These are phyloP conservation scores for Chydorus sphaericus DNA, from an alignment of 2,888 invertebrate species.

Conservation along the genomic window DNA sequence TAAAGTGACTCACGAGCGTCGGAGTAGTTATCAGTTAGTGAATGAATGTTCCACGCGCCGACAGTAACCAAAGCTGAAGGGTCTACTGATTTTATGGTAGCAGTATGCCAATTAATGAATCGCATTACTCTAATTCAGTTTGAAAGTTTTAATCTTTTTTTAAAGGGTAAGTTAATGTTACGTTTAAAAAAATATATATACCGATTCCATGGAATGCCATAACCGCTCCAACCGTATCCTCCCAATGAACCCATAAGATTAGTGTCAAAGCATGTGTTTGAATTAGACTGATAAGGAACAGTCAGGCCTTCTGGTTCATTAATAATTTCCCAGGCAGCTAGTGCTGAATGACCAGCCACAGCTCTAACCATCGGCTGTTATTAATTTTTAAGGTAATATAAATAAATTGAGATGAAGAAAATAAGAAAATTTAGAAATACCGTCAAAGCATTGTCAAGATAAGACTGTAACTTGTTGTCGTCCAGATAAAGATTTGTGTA, in stretches of 20 bases:
- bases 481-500: slow-evolving; percentile 21
- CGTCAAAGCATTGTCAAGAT: slow-evolving; percentile 23
- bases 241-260: no score
- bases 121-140: no score
- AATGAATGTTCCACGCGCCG: no score
- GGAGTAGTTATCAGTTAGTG: no score
- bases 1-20: no score
- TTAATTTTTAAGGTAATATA: not conserved
- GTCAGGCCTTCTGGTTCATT: slow-evolving; percentile 25
- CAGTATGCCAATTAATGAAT: no score
- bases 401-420: no score
- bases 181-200: not conserved
- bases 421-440: no score
- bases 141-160: no score
- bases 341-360: slow-evolving; percentile 21
- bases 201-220: slow-evolving; percentile 18
- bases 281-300: slow-evolving; percentile 15
- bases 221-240: slow-evolving; percentile 22
- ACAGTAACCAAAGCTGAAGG: no score
- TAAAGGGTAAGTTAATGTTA: no score
- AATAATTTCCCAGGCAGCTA: slow-evolving; percentile 24
- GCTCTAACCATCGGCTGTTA: slow-evolving; percentile 21
- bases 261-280: slow-evolving; percentile 23
- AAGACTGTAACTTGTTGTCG: slow-evolving; percentile 22
- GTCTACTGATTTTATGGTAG: no score